Percentiles rank a stretch among this genome's conserved stretches.
Conservation (phyloP, 2,113 vertebrate species). For the Mastomys natalensis region DNA sequence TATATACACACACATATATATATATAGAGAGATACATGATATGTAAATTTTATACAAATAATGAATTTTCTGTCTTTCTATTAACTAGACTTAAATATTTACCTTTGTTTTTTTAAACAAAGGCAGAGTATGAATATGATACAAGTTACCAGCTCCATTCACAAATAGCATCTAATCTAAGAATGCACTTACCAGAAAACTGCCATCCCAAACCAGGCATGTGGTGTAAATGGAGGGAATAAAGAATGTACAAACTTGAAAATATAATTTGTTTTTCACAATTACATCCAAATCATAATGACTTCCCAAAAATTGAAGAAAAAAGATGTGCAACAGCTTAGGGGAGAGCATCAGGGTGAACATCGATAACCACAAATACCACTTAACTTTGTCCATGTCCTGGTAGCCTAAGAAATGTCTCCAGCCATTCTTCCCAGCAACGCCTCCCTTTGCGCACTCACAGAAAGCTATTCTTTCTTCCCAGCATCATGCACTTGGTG, state of each 20-base stretch:
- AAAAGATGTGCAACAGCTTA: not conserved
- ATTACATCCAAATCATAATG: not conserved
- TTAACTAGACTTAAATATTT: not conserved
- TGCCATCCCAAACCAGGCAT: not conserved
- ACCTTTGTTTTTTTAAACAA: not conserved
- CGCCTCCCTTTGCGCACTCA: not conserved
- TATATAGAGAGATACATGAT: too few species aligned
- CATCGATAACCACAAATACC: not conserved
- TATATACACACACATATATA: too few species aligned
- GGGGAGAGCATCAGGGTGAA: not conserved
- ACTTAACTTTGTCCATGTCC: not conserved
- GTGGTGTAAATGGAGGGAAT: fast-evolving
- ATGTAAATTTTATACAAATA: not conserved
- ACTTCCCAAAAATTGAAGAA: not conserved
- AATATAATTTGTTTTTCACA: not conserved
- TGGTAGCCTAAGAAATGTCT: not conserved
- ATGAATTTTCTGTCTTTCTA: not conserved
- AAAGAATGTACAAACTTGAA: not conserved
- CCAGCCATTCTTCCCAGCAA: fast-evolving
- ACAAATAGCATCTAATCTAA: not conserved
- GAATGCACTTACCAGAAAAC: not conserved
- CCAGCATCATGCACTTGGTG: not conserved
- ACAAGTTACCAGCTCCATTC: not conserved
- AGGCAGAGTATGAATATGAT: not conserved
- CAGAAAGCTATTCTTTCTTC: not conserved